Base-by-base conservation (phyloP, 1,140 invertebrate genomes). In the Heliconius congener region DNA sequence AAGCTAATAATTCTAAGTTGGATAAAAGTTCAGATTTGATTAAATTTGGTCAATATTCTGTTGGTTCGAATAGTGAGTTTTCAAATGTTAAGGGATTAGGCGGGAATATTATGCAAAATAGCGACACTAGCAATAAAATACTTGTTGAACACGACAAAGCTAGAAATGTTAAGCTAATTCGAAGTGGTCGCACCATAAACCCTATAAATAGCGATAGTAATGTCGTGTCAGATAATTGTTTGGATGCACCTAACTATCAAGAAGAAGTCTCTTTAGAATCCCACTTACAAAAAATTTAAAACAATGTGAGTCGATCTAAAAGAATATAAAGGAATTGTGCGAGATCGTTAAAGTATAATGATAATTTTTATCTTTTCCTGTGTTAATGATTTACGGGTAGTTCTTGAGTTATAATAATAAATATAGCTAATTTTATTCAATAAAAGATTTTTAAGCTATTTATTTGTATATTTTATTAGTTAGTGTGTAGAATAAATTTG, bases 41-140 rank as follows among this genome's bases (percentile, higher is more conserved):
- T 91, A 91, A 34, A 66, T 5, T 11, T 66, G 3, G 13, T 18
- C 27, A 27, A 66, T 13, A 66, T 66, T 66, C 27, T 30, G n/a
- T 30, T 57, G 93, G 93, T 75, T 89, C 90, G 1, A 91, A 93
- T 77, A 86, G 77, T 71, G 85, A 91, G 18, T 71, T 93, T 46
- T 90, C 91, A 19, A 88, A 88, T 9, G 83, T 89, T 34, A 90
- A 92, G 84, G 88, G 87, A 34, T 84, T 90, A n/a, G 89, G 92
- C 71, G 90, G 93, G 42, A 92, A 91, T 82, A 78, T 93, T 42
- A 92, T 91, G 91, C 90, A 84, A 66, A 91, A 84, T 76, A 85
- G 85, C 73, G 85, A 79, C 19, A 37, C 77, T 18, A 83, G 88
- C 19, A 90, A 88, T 23, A 87, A 83, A 76, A 86, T 88, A n/a